These are phyloP conservation scores for Mesaphorura yosii DNA, from an alignment of 1,140 invertebrate species.

Conservation along the genomic window DNA sequence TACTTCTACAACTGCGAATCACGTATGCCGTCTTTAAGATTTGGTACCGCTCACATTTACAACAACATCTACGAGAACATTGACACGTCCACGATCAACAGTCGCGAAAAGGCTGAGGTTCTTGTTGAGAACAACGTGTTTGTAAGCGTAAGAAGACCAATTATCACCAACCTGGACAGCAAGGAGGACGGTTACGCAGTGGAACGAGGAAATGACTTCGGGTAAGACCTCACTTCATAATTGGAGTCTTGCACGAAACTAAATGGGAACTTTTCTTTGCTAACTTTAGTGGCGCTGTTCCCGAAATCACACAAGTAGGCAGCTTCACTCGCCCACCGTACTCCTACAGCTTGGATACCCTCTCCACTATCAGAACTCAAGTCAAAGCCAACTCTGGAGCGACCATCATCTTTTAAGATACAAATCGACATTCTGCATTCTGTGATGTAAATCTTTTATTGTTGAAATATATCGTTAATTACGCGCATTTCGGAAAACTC, in stretches of 20 bases:
- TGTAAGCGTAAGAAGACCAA: slow-evolving; percentile 1
- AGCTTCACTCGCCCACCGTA: slow-evolving; percentile 8
- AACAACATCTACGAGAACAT: slow-evolving; percentile 14
- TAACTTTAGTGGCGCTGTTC: too few species aligned
- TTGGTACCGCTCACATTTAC: slow-evolving; percentile 14
- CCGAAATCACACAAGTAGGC: slow-evolving; percentile 7
- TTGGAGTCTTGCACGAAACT: too few species aligned
- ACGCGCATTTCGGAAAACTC: too few species aligned
- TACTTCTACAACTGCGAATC: slow-evolving; percentile 4
- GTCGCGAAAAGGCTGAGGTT: slow-evolving; percentile 7
- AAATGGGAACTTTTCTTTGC: too few species aligned
- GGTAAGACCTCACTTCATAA: too few species aligned
- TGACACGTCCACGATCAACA: slow-evolving; percentile 2
- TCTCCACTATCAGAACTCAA: not conserved
- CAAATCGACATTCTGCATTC: not conserved
- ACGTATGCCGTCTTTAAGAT: slow-evolving; percentile 6
- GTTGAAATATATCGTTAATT: not conserved
- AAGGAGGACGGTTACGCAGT: slow-evolving; percentile 5
- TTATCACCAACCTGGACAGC: slow-evolving; percentile 3
- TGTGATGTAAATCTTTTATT: not conserved
- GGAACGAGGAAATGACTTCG: slow-evolving; percentile 6
- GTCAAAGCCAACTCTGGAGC: slow-evolving; percentile 2
- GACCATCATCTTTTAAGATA: slow-evolving; percentile 6
- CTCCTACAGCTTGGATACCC: not conserved
- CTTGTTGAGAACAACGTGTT: slow-evolving; percentile 8